Evolutionary conservation across 2,888 invertebrate genomes (phyloP), one percentile per base, ranked within the genome.

Genomic region (Branchinecta sandiegonensis): DNA sequence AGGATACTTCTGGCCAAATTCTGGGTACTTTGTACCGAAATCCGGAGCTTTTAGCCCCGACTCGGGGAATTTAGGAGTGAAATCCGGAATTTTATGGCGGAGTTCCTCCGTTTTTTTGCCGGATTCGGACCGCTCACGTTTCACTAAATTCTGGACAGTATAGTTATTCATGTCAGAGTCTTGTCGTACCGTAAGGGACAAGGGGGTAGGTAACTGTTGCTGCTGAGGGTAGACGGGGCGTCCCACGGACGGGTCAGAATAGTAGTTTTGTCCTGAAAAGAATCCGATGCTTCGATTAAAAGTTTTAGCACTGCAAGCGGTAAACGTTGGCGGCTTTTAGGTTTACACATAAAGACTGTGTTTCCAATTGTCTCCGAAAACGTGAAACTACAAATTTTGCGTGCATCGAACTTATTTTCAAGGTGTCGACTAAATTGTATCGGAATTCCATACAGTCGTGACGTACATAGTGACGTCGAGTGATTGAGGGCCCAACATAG

Each of bases 111-210:
- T 8, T 17, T 56, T 56, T 56, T n/a, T 8, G 56, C 17, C 56
- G 17, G 56, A 14, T 14, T 17, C 17, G 11, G 56, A 14, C 10
- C 56, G 56, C 17, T 56, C 56, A 14, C 56, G 56, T 56, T 56
- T 56, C 56, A 56, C 56, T 56, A 56, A 10, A 17, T 56, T 56
- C 11, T 56, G 56, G 9, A 56, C 56, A 56, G 56, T 56, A 56
- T 56, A 56, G 56, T 56, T 56, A 10, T 56, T n/a, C 13, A 56
- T 13, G 9, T 56, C 56, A 14, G 56, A 8, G 8, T 8, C 17
- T n/a, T n/a, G 56, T 10, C 17, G n/a, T 8, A 56, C 56, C 17
- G 56, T 56, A 56, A 56, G 56, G n/a, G 56, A 56, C 17, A 56
- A 17, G 14, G 56, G 56, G n/a, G 56, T 14, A 14, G 56, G 17